Percentiles rank a stretch among this genome's conserved stretches.
phyloP scores from a whole-genome alignment of 2,113 vertebrate species.

The Callionymus lyra region DNA sequence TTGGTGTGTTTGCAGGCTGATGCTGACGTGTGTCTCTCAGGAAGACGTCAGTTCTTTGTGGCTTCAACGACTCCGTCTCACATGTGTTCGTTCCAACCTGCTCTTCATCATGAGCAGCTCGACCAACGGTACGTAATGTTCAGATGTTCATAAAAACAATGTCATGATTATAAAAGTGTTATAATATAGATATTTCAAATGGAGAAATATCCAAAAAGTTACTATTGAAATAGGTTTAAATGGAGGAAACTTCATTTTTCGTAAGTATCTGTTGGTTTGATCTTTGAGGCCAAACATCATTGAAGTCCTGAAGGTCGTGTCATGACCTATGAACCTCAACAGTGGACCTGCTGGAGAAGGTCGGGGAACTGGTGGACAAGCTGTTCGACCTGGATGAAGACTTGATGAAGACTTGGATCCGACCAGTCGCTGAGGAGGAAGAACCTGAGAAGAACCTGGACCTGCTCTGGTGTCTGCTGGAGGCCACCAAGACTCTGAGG shows the following conservation, averaged over 20 bases:
- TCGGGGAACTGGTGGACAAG: slow-evolving; percentile 90
- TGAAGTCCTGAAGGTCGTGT: too few relatives aligned
- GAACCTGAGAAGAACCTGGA: slow-evolving; percentile 53
- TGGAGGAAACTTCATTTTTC: too few relatives aligned
- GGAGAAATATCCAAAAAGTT: too few relatives aligned
- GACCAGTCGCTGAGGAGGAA: slow-evolving; percentile 20
- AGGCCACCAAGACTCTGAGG: slow-evolving; percentile 89
- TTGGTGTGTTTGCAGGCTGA: slow-evolving; percentile 72
- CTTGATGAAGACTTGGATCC: slow-evolving; percentile 86
- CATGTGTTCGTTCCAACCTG: slow-evolving; percentile 69
- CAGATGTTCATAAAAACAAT: background rate
- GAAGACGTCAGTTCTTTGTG: slow-evolving; percentile 77
- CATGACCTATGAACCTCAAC: slow-evolving; percentile 3
- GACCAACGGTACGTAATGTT: slow-evolving; percentile 75
- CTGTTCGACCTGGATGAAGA: slow-evolving; percentile 93
- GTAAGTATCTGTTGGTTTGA: too few relatives aligned
- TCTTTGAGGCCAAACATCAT: too few relatives aligned
- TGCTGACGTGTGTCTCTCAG: slow-evolving; percentile 88
- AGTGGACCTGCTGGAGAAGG: slow-evolving; percentile 88
- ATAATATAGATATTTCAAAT: too few relatives aligned
- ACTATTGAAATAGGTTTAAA: too few relatives aligned
- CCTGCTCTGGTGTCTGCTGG: slow-evolving; percentile 75
- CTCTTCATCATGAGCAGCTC: slow-evolving; percentile 97
- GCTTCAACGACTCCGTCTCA: slow-evolving; percentile 75
- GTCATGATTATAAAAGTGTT: too few relatives aligned